Base-by-base conservation (phyloP, 1,140 invertebrate species). In the Amphibalanus amphitrite region DNA sequence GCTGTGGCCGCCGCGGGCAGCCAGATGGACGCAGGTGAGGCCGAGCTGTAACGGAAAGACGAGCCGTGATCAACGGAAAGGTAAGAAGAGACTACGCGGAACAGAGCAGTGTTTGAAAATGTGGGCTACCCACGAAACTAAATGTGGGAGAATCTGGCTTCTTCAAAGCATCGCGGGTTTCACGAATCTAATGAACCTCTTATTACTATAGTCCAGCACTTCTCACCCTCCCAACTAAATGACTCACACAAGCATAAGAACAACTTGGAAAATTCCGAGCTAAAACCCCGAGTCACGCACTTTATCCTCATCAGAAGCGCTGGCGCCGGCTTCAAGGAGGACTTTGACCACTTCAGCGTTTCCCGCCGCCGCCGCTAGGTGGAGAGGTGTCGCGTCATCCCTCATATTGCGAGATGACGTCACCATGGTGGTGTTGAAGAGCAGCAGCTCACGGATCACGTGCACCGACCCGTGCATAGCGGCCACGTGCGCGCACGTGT, bases 401-500 rank as follows among this genome's bases (percentile, higher is more conserved):
- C 94, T 85, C 80, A 95, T 88, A 80, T 98, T 98, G 77, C 95
- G 86, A 0, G 94, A 93, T 0, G 91, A 89, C 74, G 96, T 98
- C 0, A 98, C 95, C 65, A 96, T 93, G 74, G 87, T 87, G 75
- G 92, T 86, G 82, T 98, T 97, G 78, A 98, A 98, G 79, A 95
- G 95, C 95, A 99, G 98, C 30, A 99, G 83, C 80, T 99, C 96
- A 80, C 97, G 92, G 72, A 99, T 92, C 67, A 99, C 96, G 74
- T 93, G 90, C 0, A 98, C 91, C 72, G 93, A 96, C n/a, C 97
- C 97, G 81, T 98, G 95, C 83, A 95, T 95, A 13, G 96, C 97
- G 1, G 97, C 97, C 75, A 99, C 98, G 78, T 99, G 97, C 1
- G 97, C 97, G 79, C 95, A 98, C 0, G 96, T 99, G 80, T 96